Base-by-base conservation (phyloP, 2,113 vertebrate species). In the Melanerpes formicivorus region DNA sequence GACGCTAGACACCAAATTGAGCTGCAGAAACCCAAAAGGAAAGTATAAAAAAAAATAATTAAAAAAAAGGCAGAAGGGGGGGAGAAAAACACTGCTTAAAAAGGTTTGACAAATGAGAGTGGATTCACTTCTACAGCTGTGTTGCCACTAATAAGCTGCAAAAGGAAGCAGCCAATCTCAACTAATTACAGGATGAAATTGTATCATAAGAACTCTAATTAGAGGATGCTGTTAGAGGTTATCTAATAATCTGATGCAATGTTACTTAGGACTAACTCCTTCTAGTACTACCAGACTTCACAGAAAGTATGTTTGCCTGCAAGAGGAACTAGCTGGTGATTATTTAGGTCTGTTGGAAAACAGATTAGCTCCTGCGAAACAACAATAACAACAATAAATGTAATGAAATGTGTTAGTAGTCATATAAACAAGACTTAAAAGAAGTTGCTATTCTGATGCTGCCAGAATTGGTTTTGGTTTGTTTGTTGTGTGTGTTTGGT, bases 121-220 rank as follows among this genome's bases (percentile, higher is more conserved):
- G 97, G 97, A 98, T 98, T 98, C 98, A 97, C 97, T 98, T 98
- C 97, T 96, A 98, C 97, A 98, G 98, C 98, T 98, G 98, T 98
- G 98, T 98, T 99, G 98, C 98, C 98, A 98, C 98, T 99, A 99
- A 99, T 98, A 98, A 99, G 98, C 98, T 98, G 98, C 98, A 98
- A 98, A 98, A 98, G 98, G 98, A 99, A 98, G 98, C 98, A 99
- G 98, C 98, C 98, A 98, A 99, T 99, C 98, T 99, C 98, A 98
- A 98, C 98, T 99, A 99, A 99, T 99, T 99, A 99, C 98, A 98
- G 98, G 98, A 98, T 98, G 98, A 99, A 99, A 99, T 98, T 99
- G 98, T 99, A 99, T 99, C 98, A 99, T 99, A 99, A 99, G 98
- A 99, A 99, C 98, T 98, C 98, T 99, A 99, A 99, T 99, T 99